Evolutionary conservation across 2,113 vertebrate genomes (phyloP).

Genomic region (Thryonomys swinderianus): DNA sequence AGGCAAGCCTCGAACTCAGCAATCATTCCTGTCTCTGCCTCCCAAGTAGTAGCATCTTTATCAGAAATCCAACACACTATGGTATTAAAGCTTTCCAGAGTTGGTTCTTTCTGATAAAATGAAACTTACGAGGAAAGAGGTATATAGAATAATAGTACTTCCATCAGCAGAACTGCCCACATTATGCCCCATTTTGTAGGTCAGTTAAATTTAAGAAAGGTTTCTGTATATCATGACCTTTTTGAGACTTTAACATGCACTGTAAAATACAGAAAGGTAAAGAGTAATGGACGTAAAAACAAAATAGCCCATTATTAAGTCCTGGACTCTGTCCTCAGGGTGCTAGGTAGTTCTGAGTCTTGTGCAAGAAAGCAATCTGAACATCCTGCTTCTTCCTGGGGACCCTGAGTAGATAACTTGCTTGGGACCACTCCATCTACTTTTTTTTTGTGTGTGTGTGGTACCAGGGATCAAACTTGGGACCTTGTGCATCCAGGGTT

Average conservation of each 20-base stretch:
- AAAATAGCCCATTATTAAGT: background rate
- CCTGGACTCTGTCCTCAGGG: background rate
- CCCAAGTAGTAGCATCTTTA: too few species aligned
- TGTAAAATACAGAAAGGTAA: background rate
- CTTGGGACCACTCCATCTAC: background rate
- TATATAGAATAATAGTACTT: background rate
- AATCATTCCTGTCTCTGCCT: too few species aligned
- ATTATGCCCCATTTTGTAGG: background rate
- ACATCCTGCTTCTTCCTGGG: background rate
- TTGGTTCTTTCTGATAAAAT: background rate
- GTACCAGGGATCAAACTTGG: too few species aligned
- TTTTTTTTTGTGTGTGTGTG: too few species aligned
- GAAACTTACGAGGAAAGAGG: background rate
- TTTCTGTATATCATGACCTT: background rate
- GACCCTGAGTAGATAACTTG: background rate
- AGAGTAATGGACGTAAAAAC: background rate
- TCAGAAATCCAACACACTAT: background rate
- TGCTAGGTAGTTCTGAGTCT: background rate
- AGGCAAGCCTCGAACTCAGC: too few species aligned
- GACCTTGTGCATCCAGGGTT: too few species aligned
- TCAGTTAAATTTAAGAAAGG: background rate
- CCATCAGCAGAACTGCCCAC: background rate
- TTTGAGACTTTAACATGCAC: background rate
- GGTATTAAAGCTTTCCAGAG: background rate
- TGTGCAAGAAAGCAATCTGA: background rate